Evolutionary conservation across 2,888 invertebrate genomes (phyloP), one percentile per base, ranked within the genome.

Genomic region (Drosophila nr. fundita): DNA sequence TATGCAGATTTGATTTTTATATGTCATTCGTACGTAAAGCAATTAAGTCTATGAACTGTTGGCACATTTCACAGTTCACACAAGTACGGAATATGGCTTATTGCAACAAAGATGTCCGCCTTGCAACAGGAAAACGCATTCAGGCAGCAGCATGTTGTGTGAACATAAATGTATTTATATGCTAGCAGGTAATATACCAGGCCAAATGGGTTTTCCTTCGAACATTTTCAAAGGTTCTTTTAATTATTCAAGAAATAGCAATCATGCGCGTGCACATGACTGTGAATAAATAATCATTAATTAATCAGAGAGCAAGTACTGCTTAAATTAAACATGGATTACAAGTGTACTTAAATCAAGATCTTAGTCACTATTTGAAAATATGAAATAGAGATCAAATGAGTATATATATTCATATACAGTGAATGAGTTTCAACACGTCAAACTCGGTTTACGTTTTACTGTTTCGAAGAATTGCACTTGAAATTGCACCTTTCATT

Each of bases 1-100:
- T 71, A 76, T 76, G 73, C 67, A 67, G 58, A 58, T 75, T 79
- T 73, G 76, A 82, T 87, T 86, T 80, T 80, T 78, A 84, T 55
- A 50, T 40, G 29, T 1, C 24, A 27, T 34, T 34, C 67, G 66
- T 24, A 55, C 40, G 55, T 42, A 62, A 68, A 34, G 68, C 78
- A 84, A 84, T 84, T 87, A 87, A 82, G 74, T 74, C 68, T 54
- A 63, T 66, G 58, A 68, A 67, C 64, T 59, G 55, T 42, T 62
- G 21, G 45, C 30, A 45, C 38, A 59, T 32, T 53, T 53, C 27
- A 50, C 38, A 67, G 15, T 48, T 59, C 18, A 38, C 24, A 29
- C 54, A 67, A 58, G 24, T 21, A 2, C 18, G 36, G 21, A 34
- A 27, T 48, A 30, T 38, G 18, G 32, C 38, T 48, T 48, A 18